Conservation (phyloP, 2,888 invertebrate species). For the Coleophora flavipennella region DNA sequence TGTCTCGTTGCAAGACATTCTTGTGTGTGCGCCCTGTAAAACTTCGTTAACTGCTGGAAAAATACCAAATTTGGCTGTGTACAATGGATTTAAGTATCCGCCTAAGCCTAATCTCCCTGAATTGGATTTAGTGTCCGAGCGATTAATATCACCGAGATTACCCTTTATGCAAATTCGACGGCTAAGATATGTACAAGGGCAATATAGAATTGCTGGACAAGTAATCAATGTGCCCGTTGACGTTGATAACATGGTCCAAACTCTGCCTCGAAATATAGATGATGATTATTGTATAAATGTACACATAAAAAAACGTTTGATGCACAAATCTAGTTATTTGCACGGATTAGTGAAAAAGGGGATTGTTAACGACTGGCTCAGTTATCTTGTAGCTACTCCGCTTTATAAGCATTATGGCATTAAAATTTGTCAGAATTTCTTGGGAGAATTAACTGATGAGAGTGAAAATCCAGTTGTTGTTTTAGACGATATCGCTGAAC, state of each 20-base stretch:
- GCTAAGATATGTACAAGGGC: conserved; percentile 22
- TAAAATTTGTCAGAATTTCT: conserved; percentile 18
- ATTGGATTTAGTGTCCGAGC: conserved; percentile 18
- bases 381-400: conserved; percentile 19
- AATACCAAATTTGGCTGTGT: conserved; percentile 14
- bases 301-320: conserved; percentile 16
- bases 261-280: conserved; percentile 20
- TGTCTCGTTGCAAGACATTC: conserved; percentile 15
- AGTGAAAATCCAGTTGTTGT: conserved; percentile 12
- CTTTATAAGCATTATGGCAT: conserved; percentile 19
- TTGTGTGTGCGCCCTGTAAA: conserved; percentile 19
- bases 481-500: conserved; percentile 21
- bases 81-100: conserved; percentile 25
- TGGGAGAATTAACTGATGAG: conserved; percentile 15
- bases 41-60: conserved; percentile 13
- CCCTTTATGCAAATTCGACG: conserved; percentile 27
- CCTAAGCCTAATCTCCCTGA: conserved; percentile 18
- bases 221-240: conserved; percentile 26
- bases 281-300: conserved; percentile 20
- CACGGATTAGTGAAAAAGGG: conserved; percentile 17
- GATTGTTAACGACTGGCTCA: conserved; percentile 20
- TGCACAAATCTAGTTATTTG: conserved; percentile 20
- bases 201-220: conserved; percentile 23
- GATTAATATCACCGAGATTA: conserved; percentile 24
- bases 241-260: conserved; percentile 23